Evolutionary conservation across 1,140 invertebrate species (phyloP).

Genomic region (Orchestia grillus): DNA sequence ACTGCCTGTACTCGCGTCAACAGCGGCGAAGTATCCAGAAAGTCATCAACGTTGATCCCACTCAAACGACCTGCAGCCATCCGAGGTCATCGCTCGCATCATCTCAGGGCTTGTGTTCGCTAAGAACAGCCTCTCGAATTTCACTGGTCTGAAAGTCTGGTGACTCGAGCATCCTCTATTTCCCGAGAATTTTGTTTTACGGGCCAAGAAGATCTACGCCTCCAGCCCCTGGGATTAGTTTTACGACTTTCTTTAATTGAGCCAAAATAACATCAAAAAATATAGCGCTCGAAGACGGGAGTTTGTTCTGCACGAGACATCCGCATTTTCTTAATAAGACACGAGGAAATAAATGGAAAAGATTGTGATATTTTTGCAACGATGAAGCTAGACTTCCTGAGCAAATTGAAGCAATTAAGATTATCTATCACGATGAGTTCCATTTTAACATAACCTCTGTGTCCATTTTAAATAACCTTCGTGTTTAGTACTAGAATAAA

Average conservation of each 20-base stretch:
- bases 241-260: conserved; percentile 54
- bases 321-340: conserved; percentile 49
- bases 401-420: neutral
- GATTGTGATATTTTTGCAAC: neutral
- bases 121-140: conserved; percentile 3
- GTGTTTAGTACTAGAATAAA: neutral
- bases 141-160: conserved; percentile 8
- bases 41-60: neutral
- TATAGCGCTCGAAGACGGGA: conserved; percentile 32
- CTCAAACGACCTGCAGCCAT: neutral
- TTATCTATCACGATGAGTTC: neutral
- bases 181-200: conserved; percentile 51
- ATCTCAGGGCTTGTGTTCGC: neutral
- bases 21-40: neutral
- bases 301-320: conserved; percentile 38
- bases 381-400: neutral
- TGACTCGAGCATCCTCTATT: neutral
- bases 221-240: conserved; percentile 52
- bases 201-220: conserved; percentile 31
- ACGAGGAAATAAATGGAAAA: neutral
- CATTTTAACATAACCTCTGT: neutral
- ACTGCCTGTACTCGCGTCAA: neutral
- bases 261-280: conserved; percentile 56
- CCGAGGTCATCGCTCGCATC: neutral
- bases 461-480: too few relatives aligned